These are phyloP conservation scores for Melipona beecheii DNA, from an alignment of 2,888 invertebrate species.

Conservation along the genomic window DNA sequence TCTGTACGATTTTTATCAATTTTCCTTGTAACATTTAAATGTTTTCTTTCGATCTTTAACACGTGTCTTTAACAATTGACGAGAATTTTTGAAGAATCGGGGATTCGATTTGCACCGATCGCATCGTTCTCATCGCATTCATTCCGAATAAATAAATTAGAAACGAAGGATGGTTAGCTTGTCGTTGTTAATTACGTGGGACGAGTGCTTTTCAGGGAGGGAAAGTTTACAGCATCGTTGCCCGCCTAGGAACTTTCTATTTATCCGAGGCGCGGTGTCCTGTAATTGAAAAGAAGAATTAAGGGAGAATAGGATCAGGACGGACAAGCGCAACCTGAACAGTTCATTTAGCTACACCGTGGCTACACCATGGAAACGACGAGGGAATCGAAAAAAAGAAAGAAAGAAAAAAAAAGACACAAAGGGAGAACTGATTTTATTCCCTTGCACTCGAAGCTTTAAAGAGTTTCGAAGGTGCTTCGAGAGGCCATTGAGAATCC, in stretches of 20 bases:
- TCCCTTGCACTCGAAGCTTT: slow-evolving; percentile 51
- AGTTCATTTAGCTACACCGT: slow-evolving; percentile 51
- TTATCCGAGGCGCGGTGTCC: slow-evolving; percentile 33
- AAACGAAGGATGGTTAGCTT: not conserved
- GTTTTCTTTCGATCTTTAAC: too few species aligned
- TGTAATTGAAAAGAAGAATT: slow-evolving; percentile 48
- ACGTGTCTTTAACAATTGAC: too few species aligned
- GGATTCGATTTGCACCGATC: not conserved
- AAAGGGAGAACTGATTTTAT: slow-evolving; percentile 27
- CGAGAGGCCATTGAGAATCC: slow-evolving; percentile 57
- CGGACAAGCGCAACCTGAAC: slow-evolving; percentile 21
- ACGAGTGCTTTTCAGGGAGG: not conserved
- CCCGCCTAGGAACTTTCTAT: slow-evolving; percentile 14
- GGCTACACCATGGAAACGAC: not conserved
- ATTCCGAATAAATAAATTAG: not conserved
- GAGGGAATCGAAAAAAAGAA: not conserved
- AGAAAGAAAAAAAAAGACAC: not conserved
- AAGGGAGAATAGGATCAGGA: slow-evolving; percentile 30
- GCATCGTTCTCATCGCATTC: too few species aligned
- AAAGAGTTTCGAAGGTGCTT: slow-evolving; percentile 57
- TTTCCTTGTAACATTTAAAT: too few species aligned
- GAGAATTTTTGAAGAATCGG: too few species aligned
- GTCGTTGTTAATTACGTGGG: slow-evolving; percentile 6
- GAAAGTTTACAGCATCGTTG: slow-evolving; percentile 3
- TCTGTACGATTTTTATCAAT: too few species aligned